Evolutionary conservation across 2,888 invertebrate genomes (phyloP), one percentile per base, ranked within the genome.

Genomic region (Dione juno): DNA sequence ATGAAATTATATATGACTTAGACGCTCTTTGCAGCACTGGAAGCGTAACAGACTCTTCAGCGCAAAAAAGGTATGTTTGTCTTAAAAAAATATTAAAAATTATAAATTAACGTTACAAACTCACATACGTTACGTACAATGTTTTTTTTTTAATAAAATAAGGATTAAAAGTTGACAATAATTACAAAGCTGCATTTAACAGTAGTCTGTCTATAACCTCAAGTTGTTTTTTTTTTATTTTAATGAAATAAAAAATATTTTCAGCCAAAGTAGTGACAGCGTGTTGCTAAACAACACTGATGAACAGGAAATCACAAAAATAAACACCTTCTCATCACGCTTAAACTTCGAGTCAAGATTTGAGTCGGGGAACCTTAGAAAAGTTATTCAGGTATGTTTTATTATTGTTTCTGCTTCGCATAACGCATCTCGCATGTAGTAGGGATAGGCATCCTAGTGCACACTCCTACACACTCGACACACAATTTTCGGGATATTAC

Each of bases 311-410:
- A 80, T 94, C 79, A 75, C 84, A 52, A 86, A 91, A 85, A 77
- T 88, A 76, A 87, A 87, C 80, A 80, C 77, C 50, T 92, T 86
- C 76, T 80, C 88, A 0, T 90, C 89, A 75, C 86, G 90, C 78
- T 89, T 97, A 54, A 89, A 93, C 66, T 98, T 98, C 84, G 97
- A 97, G 84, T 96, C 97, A 7, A 94, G 97, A 81, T 98, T 98
- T 89, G 98, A 98, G 85, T 96, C 96, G 77, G 98, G 97, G 28
- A 98, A 98, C 89, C 92, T 98, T 40, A 93, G 97, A 70, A 96
- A 96, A 94, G 97, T 94, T 21, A 95, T 97, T 83, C 96, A 96
- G 95, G 97, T 92, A 83, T 77, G 19, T 19, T 50, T 11, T 1
- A 8, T 48, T 16, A 48, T 48, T 48, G 5, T 43, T 1, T 40